These are phyloP conservation scores for Eilema caniola DNA, from an alignment of 2,888 invertebrate genomes.

Conservation along the genomic window DNA sequence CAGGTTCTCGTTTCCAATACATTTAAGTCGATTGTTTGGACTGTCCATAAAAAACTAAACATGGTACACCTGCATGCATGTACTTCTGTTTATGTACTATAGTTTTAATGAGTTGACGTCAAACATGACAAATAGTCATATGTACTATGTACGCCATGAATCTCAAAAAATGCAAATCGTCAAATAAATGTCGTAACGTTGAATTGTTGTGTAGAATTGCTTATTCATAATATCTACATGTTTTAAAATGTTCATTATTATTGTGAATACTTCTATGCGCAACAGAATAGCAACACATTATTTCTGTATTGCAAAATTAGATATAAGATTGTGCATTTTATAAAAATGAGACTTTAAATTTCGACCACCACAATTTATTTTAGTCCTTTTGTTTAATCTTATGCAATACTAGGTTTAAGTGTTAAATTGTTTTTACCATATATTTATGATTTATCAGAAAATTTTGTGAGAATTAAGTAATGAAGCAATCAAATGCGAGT, in stretches of 20 bases:
- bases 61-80: conserved; percentile 28
- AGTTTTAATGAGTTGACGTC: conserved; percentile 40
- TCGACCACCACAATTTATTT: conserved; percentile 62
- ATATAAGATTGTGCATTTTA: conserved; percentile 56
- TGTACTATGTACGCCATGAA: conserved; percentile 42
- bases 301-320: conserved; percentile 50
- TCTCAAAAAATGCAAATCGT: conserved; percentile 52
- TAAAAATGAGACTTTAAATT: conserved; percentile 62
- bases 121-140: conserved; percentile 54
- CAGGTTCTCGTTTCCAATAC: background rate
- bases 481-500: conserved; percentile 65
- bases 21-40: conserved; percentile 1
- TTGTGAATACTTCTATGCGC: conserved; percentile 30
- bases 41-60: conserved; percentile 3
- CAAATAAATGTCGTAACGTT: conserved; percentile 37
- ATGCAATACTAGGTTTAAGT: conserved; percentile 87
- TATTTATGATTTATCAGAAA: conserved; percentile 79
- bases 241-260: conserved; percentile 32
- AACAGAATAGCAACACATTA: conserved; percentile 38
- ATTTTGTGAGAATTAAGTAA: conserved; percentile 57
- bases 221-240: conserved; percentile 26
- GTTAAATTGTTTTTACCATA: conserved; percentile 85
- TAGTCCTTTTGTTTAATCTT: conserved; percentile 81
- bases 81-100: conserved; percentile 26
- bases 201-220: conserved; percentile 35